Percentiles rank a stretch among this genome's conserved stretches.
These are phyloP conservation scores for Myotis myotis DNA, from an alignment of 2,797 vertebrate species.

Conservation along the genomic window DNA sequence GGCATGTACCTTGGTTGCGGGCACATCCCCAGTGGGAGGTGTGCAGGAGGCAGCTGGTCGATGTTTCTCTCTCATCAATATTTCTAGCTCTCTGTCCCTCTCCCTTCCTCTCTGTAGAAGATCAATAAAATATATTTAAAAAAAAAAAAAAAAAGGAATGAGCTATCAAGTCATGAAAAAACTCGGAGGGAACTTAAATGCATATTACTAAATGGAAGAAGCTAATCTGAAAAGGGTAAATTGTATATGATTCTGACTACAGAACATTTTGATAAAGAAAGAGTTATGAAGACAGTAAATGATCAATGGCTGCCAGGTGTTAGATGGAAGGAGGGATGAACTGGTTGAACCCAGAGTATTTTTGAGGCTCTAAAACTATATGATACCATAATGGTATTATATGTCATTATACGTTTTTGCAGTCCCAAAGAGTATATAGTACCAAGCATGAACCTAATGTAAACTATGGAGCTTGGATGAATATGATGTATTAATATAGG, in stretches of 20 bases:
- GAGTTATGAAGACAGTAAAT: background rate
- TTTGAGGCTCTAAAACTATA: background rate
- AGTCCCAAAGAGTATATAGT: too few relatives aligned
- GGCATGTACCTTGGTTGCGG: too few relatives aligned
- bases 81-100: too few relatives aligned
- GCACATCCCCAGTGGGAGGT: too few relatives aligned
- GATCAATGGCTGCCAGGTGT: background rate
- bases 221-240: background rate
- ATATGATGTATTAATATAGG: background rate
- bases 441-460: too few relatives aligned
- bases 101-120: too few relatives aligned
- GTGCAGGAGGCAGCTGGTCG: too few relatives aligned
- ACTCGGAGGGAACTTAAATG: background rate
- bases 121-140: too few relatives aligned
- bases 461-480: background rate
- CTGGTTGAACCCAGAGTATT: background rate
- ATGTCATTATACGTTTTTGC: background rate
- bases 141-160: background rate
- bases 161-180: background rate
- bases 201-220: background rate
- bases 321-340: background rate
- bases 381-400: background rate
- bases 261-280: background rate
- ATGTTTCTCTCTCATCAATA: too few relatives aligned
- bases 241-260: background rate